phyloP scores from a whole-genome alignment of 2,113 vertebrate genomes.

The Psephotus haematonotus region DNA sequence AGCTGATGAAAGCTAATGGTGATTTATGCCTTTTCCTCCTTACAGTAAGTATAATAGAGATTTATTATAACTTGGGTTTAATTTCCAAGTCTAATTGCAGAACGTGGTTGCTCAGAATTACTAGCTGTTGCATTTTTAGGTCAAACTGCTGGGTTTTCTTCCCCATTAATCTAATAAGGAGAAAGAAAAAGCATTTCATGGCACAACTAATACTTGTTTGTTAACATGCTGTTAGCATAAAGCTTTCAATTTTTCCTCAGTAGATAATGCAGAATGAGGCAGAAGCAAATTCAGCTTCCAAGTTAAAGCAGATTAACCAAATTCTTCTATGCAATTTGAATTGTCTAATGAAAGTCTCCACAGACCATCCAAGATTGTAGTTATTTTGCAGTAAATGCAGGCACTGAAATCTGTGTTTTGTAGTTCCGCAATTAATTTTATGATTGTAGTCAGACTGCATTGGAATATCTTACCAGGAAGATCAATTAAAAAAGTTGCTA shows the following conservation, averaged over 20 bases:
- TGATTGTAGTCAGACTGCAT: not conserved
- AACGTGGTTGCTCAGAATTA: not conserved
- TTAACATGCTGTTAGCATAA: conserved; percentile 14
- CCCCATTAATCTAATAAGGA: not conserved
- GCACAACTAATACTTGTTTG: not conserved
- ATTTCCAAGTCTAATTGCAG: not conserved
- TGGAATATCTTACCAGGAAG: not conserved
- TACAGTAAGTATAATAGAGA: not conserved
- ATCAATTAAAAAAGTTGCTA: not conserved
- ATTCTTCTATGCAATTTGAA: not conserved
- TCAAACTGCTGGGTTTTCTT: not conserved
- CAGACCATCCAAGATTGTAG: not conserved
- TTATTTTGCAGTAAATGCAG: not conserved
- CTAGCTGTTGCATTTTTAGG: conserved; percentile 3
- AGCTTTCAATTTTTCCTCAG: not conserved
- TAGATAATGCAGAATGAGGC: not conserved
- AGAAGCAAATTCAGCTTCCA: not conserved
- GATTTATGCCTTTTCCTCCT: not conserved
- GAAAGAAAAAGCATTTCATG: not conserved
- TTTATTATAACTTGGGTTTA: not conserved
- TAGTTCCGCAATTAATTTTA: not conserved
- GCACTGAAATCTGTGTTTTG: not conserved
- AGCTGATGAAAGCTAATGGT: not conserved
- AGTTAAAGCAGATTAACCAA: conserved; percentile 13
- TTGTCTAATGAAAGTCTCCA: not conserved